A percentile compares a stretch with the other conserved stretches of the same genome.
Conservation (phyloP, 2,797 vertebrate genomes). For the Erethizon dorsatum region DNA sequence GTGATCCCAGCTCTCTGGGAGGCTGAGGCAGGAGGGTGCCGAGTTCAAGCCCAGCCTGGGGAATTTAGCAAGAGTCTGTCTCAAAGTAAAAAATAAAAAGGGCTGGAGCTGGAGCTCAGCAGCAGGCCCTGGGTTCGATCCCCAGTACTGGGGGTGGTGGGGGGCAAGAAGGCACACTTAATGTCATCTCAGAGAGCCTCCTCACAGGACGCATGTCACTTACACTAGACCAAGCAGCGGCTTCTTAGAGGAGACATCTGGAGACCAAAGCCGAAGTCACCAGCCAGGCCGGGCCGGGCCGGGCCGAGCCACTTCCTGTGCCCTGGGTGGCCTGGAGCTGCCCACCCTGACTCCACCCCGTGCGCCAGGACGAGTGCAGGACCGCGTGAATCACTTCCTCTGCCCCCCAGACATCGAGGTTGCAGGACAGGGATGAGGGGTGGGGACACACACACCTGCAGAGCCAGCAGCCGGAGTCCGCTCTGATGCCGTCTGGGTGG, state of each 20-base stretch:
- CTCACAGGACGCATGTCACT: neutral
- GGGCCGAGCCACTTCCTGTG: too few species aligned
- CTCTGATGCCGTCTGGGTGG: too few species aligned
- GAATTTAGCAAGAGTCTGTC: neutral
- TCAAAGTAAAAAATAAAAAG: neutral
- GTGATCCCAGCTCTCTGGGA: neutral
- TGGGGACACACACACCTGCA: neutral
- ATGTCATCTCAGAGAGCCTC: neutral
- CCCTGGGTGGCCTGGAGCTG: neutral
- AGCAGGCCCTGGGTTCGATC: too few species aligned
- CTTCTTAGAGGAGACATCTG: too few species aligned
- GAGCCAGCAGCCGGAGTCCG: too few species aligned
- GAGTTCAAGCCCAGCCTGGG: neutral
- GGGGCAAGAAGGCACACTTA: too few species aligned
- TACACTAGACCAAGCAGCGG: neutral
- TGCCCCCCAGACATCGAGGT: neutral
- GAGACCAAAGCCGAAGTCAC: too few species aligned
- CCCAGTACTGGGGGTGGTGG: neutral
- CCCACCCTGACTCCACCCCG: too few species aligned
- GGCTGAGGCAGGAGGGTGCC: neutral
- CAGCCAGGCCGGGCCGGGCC: too few species aligned
- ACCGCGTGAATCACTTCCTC: too few species aligned
- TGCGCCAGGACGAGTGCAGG: too few species aligned
- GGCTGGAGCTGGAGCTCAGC: neutral
- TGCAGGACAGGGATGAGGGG: too few species aligned